Conservation (phyloP, 2,113 vertebrate species). For the Anhinga anhinga region DNA sequence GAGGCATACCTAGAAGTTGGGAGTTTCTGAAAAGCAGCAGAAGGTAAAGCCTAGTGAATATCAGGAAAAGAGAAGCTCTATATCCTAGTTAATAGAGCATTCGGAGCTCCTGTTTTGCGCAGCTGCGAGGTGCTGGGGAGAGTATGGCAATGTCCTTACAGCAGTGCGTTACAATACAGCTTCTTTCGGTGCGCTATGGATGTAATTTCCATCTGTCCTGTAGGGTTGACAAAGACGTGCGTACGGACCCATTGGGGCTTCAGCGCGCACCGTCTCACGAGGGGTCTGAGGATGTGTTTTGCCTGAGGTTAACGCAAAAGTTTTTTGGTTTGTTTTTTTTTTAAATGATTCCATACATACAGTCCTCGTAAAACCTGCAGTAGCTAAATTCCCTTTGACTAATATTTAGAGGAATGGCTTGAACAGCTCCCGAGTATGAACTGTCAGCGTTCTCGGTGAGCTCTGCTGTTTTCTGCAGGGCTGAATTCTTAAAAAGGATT, state of each 20-base stretch:
- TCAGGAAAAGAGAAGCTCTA: not conserved
- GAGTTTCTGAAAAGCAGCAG: not conserved
- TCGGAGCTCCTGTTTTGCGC: not conserved
- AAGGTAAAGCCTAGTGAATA: not conserved
- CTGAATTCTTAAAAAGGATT: not conserved
- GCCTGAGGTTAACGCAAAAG: not conserved
- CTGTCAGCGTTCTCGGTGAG: not conserved
- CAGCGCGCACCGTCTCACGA: not conserved
- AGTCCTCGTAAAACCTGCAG: not conserved
- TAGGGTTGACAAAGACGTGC: not conserved
- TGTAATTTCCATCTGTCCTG: not conserved
- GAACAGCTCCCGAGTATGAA: not conserved
- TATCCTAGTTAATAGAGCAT: not conserved
- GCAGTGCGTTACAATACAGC: not conserved
- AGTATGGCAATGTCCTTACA: not conserved
- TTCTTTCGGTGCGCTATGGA: not conserved
- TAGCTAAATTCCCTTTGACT: not conserved
- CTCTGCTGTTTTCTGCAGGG: not conserved
- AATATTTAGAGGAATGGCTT: not conserved
- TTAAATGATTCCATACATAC: not conserved
- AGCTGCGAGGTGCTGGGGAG: not conserved
- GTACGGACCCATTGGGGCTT: fast-evolving
- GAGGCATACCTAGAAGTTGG: not conserved
- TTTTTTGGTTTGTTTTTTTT: not conserved
- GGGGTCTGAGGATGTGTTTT: not conserved